phyloP scores from a whole-genome alignment of 1,140 invertebrate species.

The Spodoptera litura region DNA sequence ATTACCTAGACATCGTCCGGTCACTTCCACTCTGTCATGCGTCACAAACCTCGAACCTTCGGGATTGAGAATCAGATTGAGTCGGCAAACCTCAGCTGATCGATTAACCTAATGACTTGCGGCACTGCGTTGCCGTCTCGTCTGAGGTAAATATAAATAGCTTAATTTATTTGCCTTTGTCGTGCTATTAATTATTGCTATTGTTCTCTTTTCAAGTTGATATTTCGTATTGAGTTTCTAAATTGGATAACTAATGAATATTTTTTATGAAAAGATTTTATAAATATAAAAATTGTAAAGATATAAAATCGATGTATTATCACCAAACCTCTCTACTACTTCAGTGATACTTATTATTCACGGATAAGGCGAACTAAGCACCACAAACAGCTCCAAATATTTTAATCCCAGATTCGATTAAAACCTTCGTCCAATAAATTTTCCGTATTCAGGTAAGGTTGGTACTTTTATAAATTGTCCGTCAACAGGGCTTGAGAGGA shows the following conservation, averaged over 20 bases:
- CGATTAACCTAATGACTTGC: conserved; percentile 39
- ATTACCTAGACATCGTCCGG: conserved; percentile 52
- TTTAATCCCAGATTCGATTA: conserved; percentile 36
- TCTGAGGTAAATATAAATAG: background rate
- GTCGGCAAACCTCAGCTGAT: conserved; percentile 42
- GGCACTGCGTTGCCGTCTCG: background rate
- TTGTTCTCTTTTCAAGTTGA: too few species aligned
- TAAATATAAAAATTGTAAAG: too few species aligned
- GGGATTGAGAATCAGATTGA: conserved; percentile 44
- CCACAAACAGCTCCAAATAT: conserved; percentile 15
- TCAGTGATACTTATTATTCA: too few species aligned
- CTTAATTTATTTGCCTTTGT: background rate
- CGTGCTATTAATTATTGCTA: background rate
- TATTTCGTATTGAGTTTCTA: too few species aligned
- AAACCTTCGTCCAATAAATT: conserved; percentile 30
- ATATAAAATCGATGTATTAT: too few species aligned
- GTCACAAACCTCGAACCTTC: conserved; percentile 36
- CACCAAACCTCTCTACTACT: too few species aligned
- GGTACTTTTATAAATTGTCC: conserved; percentile 37
- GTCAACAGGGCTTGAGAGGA: conserved; percentile 30
- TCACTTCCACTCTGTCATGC: conserved; percentile 46
- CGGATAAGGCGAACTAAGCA: too few species aligned
- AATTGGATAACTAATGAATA: too few species aligned
- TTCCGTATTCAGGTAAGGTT: conserved; percentile 17
- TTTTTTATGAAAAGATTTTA: too few species aligned